These are phyloP conservation scores for Chaetodon trifasciatus DNA, from an alignment of 2,797 vertebrate genomes.

Conservation along the genomic window DNA sequence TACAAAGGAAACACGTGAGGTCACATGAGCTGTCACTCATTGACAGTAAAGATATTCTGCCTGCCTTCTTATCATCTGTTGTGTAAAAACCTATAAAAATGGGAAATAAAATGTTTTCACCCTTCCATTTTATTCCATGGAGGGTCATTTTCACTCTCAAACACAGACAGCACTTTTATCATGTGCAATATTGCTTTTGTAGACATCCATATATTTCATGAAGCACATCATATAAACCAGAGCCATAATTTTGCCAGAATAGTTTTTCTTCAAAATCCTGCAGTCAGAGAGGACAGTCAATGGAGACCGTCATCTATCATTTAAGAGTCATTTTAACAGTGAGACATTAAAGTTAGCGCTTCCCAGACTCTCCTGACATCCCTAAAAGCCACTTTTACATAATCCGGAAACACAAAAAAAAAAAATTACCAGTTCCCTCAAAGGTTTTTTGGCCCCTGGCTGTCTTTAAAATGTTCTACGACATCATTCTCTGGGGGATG, in stretches of 20 bases:
- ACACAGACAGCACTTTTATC: slow-evolving; percentile 21
- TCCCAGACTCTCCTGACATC: slow-evolving; percentile 54
- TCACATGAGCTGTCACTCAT: slow-evolving; percentile 11
- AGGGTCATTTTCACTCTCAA: background rate
- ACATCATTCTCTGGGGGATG: slow-evolving; percentile 42
- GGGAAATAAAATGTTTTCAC: background rate
- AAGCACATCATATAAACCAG: slow-evolving; percentile 42
- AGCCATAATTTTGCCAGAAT: slow-evolving; percentile 17
- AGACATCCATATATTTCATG: slow-evolving; percentile 32
- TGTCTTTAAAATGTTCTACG: slow-evolving; percentile 61
- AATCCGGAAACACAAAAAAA: slow-evolving; percentile 53
- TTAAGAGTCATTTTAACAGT: slow-evolving; percentile 61
- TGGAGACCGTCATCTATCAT: slow-evolving; percentile 54
- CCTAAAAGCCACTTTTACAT: slow-evolving; percentile 67
- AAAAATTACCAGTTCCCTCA: slow-evolving; percentile 54
- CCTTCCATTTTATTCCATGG: background rate
- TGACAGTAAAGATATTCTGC: slow-evolving; percentile 20
- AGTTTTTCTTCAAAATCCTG: slow-evolving; percentile 29
- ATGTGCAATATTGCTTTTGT: slow-evolving; percentile 31
- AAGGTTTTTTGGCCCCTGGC: slow-evolving; percentile 40
- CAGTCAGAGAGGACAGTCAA: slow-evolving; percentile 28
- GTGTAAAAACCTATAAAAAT: background rate
- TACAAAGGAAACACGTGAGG: background rate
- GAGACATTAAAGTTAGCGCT: slow-evolving; percentile 59
- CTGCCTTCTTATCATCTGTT: slow-evolving; percentile 2